These are phyloP conservation scores for Agrilus biguttatus DNA, from an alignment of 2,888 invertebrate genomes.

Conservation along the genomic window DNA sequence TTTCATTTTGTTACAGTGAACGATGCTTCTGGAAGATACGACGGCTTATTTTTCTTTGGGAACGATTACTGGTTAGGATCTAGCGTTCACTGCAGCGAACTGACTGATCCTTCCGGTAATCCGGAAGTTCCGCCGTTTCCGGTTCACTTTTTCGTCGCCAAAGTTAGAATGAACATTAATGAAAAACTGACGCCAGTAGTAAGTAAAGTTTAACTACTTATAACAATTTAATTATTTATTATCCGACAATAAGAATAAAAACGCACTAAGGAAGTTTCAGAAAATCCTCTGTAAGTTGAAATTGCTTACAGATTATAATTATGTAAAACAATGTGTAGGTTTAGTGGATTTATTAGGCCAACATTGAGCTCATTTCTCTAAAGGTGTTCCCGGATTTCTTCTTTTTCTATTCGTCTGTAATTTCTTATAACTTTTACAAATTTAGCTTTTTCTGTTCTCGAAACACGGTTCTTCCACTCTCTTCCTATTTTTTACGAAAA, in stretches of 20 bases:
- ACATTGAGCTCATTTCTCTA: too few species aligned
- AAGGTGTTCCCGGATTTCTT: too few species aligned
- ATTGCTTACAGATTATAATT: too few species aligned
- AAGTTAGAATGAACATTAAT: constrained; percentile 27
- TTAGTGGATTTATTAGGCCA: too few species aligned
- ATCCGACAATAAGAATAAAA: not conserved
- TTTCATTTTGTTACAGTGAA: constrained; percentile 41
- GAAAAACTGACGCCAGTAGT: constrained; percentile 25
- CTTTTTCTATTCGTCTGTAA: too few species aligned
- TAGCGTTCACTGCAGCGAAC: constrained; percentile 50
- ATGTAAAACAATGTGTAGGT: too few species aligned
- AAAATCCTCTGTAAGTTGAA: not conserved
- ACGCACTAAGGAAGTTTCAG: not conserved
- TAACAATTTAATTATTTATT: not conserved
- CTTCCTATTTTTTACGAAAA: too few species aligned
- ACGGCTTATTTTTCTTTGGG: constrained; percentile 61
- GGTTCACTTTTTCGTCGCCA: constrained; percentile 45
- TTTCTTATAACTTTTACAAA: too few species aligned
- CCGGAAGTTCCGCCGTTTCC: constrained; percentile 42
- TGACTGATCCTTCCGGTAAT: constrained; percentile 39
- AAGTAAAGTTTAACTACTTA: constrained; percentile 13
- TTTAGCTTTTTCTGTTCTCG: too few species aligned
- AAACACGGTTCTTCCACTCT: too few species aligned
- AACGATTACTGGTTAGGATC: constrained; percentile 75
- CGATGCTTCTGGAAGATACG: constrained; percentile 69